Evolutionary conservation across 1,140 invertebrate species (phyloP).

Genomic region (Neelides sp.): DNA sequence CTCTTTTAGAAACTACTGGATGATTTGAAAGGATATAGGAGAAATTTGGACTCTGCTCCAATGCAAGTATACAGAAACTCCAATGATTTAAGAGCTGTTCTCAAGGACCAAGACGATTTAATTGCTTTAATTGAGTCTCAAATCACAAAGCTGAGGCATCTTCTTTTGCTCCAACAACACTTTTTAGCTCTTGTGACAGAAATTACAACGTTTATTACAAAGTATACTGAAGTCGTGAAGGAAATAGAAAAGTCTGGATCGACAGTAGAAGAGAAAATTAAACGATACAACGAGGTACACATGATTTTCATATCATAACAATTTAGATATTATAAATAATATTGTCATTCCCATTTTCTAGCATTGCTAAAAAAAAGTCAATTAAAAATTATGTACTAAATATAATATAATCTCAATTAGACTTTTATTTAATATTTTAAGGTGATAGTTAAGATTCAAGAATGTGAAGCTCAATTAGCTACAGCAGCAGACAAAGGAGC

Average conservation of each 20-base stretch:
- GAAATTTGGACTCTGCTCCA: constrained; percentile 51
- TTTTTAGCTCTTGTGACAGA: constrained; percentile 72
- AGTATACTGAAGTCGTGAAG: constrained; percentile 70
- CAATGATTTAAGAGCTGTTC: constrained; percentile 59
- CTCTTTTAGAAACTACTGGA: constrained; percentile 47
- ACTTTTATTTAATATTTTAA: too few relatives aligned
- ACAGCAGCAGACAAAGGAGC: constrained; percentile 76
- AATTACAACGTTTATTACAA: constrained; percentile 71
- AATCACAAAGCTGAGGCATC: constrained; percentile 59
- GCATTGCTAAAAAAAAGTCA: too few relatives aligned
- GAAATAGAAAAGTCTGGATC: constrained; percentile 69
- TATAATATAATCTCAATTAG: background rate
- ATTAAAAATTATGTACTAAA: too few relatives aligned
- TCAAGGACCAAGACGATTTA: constrained; percentile 68
- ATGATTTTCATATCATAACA: constrained; percentile 13
- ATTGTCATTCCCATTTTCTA: too few relatives aligned
- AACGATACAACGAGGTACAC: constrained; percentile 72
- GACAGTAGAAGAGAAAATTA: constrained; percentile 72
- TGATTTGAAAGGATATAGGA: constrained; percentile 65
- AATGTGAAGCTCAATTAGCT: constrained; percentile 72
- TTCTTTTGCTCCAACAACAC: constrained; percentile 68
- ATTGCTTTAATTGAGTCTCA: constrained; percentile 63
- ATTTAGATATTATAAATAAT: background rate
- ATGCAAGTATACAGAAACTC: constrained; percentile 37
- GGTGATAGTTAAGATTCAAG: constrained; percentile 50